phyloP scores from a whole-genome alignment of 2,888 invertebrate genomes.

The Folsomia candida region DNA sequence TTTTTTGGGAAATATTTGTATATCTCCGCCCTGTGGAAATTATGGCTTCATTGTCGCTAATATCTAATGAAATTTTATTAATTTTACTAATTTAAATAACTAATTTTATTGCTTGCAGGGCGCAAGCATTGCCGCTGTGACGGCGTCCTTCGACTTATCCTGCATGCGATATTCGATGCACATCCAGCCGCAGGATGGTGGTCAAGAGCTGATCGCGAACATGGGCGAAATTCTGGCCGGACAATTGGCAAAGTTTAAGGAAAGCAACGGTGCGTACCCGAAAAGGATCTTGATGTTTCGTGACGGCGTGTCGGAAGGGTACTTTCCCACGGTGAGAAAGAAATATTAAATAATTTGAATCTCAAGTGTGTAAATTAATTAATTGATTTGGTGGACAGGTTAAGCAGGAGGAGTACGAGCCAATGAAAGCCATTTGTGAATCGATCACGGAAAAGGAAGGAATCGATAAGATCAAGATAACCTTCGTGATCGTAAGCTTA shows the following conservation, averaged over 20 bases:
- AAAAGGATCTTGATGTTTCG: slow-evolving; percentile 52
- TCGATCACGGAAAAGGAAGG: too few relatives aligned
- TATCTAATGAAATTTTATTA: too few relatives aligned
- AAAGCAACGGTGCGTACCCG: slow-evolving; percentile 46
- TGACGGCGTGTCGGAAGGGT: slow-evolving; percentile 55
- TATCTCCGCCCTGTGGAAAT: too few relatives aligned
- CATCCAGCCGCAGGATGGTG: slow-evolving; percentile 31
- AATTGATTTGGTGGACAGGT: too few relatives aligned
- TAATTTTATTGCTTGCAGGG: slow-evolving; percentile 1
- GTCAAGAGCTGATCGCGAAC: slow-evolving; percentile 17
- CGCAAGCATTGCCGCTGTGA: slow-evolving; percentile 39
- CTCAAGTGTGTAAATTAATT: too few relatives aligned
- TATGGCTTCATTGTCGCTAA: too few relatives aligned
- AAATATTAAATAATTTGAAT: too few relatives aligned
- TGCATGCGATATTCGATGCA: slow-evolving; percentile 45
- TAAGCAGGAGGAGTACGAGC: too few relatives aligned
- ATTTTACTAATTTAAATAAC: not conserved
- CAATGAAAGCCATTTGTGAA: too few relatives aligned
- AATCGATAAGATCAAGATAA: too few relatives aligned
- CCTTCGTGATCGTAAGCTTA: too few relatives aligned
- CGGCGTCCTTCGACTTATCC: slow-evolving; percentile 33
- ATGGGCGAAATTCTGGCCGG: not conserved
- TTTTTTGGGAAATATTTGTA: too few relatives aligned
- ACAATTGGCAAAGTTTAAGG: slow-evolving; percentile 39
- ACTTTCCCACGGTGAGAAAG: slow-evolving; percentile 50